phyloP scores from a whole-genome alignment of 2,888 invertebrate species.

The Rhorus exstirpatorius region DNA sequence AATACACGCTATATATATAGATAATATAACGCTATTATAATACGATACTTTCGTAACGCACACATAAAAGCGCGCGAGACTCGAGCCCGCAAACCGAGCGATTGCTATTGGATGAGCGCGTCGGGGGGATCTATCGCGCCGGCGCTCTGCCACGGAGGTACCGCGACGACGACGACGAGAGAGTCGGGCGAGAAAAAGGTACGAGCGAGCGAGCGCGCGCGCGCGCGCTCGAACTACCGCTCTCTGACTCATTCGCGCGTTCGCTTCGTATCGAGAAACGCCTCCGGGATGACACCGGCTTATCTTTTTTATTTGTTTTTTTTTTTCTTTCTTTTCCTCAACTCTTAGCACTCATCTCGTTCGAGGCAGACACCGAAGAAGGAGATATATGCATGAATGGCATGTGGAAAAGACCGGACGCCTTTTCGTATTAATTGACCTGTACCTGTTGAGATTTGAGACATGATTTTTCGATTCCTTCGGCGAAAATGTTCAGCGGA shows the following conservation, averaged over 20 bases:
- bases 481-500: background rate
- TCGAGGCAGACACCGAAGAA: background rate
- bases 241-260: constrained; percentile 53
- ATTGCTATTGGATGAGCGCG: constrained; percentile 51
- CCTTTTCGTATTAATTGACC: background rate
- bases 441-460: background rate
- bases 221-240: constrained; percentile 25
- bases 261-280: constrained; percentile 42
- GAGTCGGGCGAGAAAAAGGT: constrained; percentile 29
- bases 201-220: constrained; percentile 5
- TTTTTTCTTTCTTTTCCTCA: background rate
- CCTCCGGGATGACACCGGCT: constrained; percentile 38
- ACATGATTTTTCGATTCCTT: no score
- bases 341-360: background rate
- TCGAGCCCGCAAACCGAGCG: constrained; percentile 57
- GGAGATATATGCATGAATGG: background rate
- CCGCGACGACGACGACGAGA: constrained; percentile 28
- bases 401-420: constrained; percentile 19
- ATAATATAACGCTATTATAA: background rate
- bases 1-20: background rate
- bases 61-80: constrained; percentile 7
- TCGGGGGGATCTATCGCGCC: constrained; percentile 53
- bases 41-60: constrained; percentile 1
- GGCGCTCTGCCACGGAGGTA: constrained; percentile 56
- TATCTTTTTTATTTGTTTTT: background rate